These are phyloP conservation scores for Colletes gigas DNA, from an alignment of 1,140 invertebrate genomes.

Conservation along the genomic window DNA sequence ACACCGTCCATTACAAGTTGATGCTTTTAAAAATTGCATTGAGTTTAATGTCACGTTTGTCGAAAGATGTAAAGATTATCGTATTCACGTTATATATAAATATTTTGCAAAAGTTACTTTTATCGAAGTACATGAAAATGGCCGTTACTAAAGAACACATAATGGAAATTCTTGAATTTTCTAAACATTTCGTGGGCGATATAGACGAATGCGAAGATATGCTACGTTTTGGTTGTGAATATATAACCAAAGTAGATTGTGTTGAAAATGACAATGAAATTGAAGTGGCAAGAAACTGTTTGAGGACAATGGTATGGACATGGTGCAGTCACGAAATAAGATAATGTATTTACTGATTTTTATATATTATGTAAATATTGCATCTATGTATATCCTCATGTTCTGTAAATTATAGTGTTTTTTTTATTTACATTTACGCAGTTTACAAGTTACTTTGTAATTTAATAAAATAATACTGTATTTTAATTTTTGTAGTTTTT, in stretches of 20 bases:
- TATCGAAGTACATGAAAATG: constrained; percentile 42
- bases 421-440: neutral
- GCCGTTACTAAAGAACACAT: constrained; percentile 58
- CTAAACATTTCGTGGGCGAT: constrained; percentile 53
- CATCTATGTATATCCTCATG: neutral
- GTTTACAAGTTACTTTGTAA: neutral
- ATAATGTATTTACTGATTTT: neutral
- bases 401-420: neutral
- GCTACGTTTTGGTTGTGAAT: constrained; percentile 67
- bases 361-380: neutral
- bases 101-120: constrained; percentile 60
- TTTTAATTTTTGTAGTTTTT: too few relatives aligned
- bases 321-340: constrained; percentile 24
- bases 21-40: constrained; percentile 50
- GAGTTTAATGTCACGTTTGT: constrained; percentile 35
- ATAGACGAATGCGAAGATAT: constrained; percentile 68
- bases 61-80: constrained; percentile 17
- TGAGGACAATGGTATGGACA: constrained; percentile 43
- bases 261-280: neutral
- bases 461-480: constrained; percentile 1
- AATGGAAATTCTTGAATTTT: constrained; percentile 54
- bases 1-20: constrained; percentile 36
- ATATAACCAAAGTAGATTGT: constrained; percentile 43
- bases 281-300: constrained; percentile 1
- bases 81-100: constrained; percentile 48